A percentile compares a stretch with the other conserved stretches of the same genome.
phyloP scores from a whole-genome alignment of 2,888 invertebrate genomes.

The Xylophagus ater region DNA sequence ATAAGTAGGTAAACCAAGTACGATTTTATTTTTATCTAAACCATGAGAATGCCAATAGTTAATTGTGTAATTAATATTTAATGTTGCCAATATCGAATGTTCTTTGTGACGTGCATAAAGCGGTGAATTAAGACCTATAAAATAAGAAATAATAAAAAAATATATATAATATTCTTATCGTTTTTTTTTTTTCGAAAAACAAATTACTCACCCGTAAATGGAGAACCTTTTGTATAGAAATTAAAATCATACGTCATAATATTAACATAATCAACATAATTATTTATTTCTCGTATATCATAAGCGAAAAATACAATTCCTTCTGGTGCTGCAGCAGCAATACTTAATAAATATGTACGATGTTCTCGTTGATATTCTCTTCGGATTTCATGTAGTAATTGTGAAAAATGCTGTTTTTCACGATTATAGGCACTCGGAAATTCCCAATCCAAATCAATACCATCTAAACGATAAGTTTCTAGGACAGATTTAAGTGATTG shows the following conservation, averaged over 20 bases:
- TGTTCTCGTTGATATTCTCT: slow-evolving; percentile 51
- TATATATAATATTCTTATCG: neutral
- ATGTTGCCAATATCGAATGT: slow-evolving; percentile 50
- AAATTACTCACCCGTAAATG: slow-evolving; percentile 52
- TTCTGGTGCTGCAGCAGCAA: slow-evolving; percentile 70
- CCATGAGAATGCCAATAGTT: slow-evolving; percentile 67
- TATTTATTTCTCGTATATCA: slow-evolving; percentile 63
- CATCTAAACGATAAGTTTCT: slow-evolving; percentile 31
- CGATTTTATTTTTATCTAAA: slow-evolving; percentile 63
- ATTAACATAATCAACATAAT: slow-evolving; percentile 75
- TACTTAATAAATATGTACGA: slow-evolving; percentile 51
- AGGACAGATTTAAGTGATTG: slow-evolving; percentile 40
- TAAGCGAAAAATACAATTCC: slow-evolving; percentile 66
- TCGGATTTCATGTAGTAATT: slow-evolving; percentile 61
- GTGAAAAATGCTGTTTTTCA: slow-evolving; percentile 62
- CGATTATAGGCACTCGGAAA: slow-evolving; percentile 58
- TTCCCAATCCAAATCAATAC: slow-evolving; percentile 68
- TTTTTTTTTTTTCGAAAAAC: no score
- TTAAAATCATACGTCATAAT: slow-evolving; percentile 91
- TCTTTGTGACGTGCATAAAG: slow-evolving; percentile 53
- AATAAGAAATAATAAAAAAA: slow-evolving; percentile 1
- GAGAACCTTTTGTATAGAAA: slow-evolving; percentile 60
- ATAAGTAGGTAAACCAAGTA: slow-evolving; percentile 79
- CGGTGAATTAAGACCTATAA: slow-evolving; percentile 64
- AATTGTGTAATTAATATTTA: slow-evolving; percentile 74